phyloP scores from a whole-genome alignment of 2,797 vertebrate species.

The Lutjanus campechanus region DNA sequence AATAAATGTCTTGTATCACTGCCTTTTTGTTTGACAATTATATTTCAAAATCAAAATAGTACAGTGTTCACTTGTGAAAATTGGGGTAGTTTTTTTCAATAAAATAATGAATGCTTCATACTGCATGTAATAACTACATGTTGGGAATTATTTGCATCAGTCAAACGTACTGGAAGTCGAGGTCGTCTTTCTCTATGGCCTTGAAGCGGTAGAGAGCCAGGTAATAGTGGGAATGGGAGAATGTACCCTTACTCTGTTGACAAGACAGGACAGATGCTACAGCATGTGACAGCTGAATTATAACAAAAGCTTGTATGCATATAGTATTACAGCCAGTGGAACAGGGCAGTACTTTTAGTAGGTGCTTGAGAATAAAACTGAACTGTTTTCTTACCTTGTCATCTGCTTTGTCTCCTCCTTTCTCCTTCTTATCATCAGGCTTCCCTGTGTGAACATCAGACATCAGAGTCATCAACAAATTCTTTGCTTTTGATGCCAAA shows the following conservation, averaged over 20 bases:
- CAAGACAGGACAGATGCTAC: constrained; percentile 34
- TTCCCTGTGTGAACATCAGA: constrained; percentile 82
- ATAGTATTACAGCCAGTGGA: neutral
- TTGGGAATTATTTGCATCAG: neutral
- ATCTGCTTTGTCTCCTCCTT: constrained; percentile 90
- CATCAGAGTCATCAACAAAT: neutral
- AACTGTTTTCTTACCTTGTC: constrained; percentile 87
- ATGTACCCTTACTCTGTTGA: constrained; percentile 89
- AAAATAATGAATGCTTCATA: neutral
- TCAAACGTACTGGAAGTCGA: constrained; percentile 94
- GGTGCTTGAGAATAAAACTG: neutral
- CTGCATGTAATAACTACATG: no score
- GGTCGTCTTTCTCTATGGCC: constrained; percentile 96
- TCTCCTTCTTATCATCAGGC: constrained; percentile 93
- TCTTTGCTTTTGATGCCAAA: neutral
- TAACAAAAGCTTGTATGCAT: neutral
- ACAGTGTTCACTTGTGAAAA: neutral
- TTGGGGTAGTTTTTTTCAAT: neutral
- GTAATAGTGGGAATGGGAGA: constrained; percentile 94
- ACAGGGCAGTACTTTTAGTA: neutral
- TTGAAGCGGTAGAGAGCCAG: constrained; percentile 97
- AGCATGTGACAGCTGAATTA: neutral
- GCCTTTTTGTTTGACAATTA: neutral
- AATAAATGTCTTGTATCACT: neutral
- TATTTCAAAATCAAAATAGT: neutral